Evolutionary conservation across 2,888 invertebrate genomes (phyloP).

Genomic region (Orthosia cruda): DNA sequence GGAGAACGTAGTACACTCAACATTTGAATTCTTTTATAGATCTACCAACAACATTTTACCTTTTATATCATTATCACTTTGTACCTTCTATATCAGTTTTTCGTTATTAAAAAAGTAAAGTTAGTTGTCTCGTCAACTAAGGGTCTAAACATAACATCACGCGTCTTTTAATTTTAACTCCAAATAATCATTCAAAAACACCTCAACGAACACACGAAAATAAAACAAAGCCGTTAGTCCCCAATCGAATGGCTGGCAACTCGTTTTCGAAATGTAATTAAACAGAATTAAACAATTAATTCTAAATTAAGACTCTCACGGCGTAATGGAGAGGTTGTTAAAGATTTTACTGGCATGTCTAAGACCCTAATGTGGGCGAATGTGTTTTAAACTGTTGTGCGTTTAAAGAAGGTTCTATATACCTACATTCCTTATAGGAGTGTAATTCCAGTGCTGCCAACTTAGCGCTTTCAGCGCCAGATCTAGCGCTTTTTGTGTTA

Average conservation of each 20-base stretch:
- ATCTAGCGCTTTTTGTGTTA: no score
- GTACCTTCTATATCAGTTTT: no score
- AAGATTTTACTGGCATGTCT: conserved; percentile 50
- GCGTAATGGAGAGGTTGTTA: conserved; percentile 47
- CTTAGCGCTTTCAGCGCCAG: no score
- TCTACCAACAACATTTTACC: no score
- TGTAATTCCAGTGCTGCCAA: no score
- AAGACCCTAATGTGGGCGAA: conserved; percentile 42
- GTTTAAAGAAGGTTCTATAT: background rate
- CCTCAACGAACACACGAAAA: conserved; percentile 16
- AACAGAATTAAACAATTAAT: conserved; percentile 59
- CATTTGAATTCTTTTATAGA: background rate
- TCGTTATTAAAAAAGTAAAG: no score
- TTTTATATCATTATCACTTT: no score
- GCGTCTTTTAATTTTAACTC: no score
- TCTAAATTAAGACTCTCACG: conserved; percentile 51
- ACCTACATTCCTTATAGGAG: no score
- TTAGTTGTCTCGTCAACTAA: no score
- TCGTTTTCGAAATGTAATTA: conserved; percentile 56
- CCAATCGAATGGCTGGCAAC: conserved; percentile 53
- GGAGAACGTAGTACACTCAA: background rate
- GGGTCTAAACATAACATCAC: no score
- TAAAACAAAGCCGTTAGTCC: conserved; percentile 31
- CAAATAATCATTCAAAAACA: conserved; percentile 11
- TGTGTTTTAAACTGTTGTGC: conserved; percentile 38